Evolutionary conservation across 2,113 vertebrate genomes (phyloP).

Genomic region (Corythoichthys intestinalis): DNA sequence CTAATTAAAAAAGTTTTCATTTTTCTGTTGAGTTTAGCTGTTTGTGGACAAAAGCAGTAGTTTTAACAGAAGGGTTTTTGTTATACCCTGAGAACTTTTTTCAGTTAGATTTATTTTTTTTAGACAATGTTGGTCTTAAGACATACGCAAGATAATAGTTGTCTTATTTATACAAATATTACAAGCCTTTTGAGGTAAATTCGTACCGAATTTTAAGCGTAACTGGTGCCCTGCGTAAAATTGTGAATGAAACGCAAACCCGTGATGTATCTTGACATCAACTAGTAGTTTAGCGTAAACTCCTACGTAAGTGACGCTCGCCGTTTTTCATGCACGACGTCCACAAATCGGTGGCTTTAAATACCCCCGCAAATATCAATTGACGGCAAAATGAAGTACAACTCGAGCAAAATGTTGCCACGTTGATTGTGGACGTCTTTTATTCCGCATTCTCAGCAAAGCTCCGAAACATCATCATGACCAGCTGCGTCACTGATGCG

Average conservation of each 20-base stretch:
- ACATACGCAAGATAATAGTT: too few relatives aligned
- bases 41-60: too few relatives aligned
- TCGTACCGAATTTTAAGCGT: background rate
- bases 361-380: background rate
- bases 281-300: background rate
- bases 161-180: too few relatives aligned
- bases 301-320: background rate
- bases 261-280: background rate
- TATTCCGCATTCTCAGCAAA: background rate
- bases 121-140: too few relatives aligned
- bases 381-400: background rate
- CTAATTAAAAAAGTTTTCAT: too few relatives aligned
- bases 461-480: background rate
- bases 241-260: background rate
- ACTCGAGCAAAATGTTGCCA: too few relatives aligned
- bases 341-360: background rate
- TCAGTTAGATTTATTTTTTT: too few relatives aligned
- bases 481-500: constrained; percentile 35
- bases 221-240: background rate
- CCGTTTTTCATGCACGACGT: background rate
- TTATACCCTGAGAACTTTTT: too few relatives aligned
- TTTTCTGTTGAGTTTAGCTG: too few relatives aligned
- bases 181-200: background rate
- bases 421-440: background rate
- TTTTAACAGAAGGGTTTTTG: too few relatives aligned